Evolutionary conservation across 2,797 vertebrate species (phyloP), one percentile per base, ranked within the genome.

Genomic region (Tauraco hartlaubi): DNA sequence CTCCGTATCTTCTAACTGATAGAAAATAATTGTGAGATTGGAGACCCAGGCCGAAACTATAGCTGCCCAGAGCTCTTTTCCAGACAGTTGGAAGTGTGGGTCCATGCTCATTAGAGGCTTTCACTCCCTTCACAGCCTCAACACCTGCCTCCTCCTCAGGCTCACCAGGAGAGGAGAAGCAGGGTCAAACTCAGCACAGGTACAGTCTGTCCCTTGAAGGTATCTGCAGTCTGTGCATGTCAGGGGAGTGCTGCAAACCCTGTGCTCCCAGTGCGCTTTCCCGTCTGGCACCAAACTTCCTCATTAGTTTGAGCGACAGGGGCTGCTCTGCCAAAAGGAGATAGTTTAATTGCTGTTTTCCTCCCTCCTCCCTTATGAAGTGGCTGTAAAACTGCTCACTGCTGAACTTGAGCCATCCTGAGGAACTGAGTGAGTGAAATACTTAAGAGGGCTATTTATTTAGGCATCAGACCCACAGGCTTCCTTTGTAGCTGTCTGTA

Each of bases 321-420:
- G 33, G 13, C 74, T 61, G 37, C 0, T 0, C 63, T 94, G 96
- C 91, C 96, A 95, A 84, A 92, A 95, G 66, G 73, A 94, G 95
- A 92, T 94, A 56, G 79, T 93, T 94, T 88, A 96, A 96, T 96
- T 95, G 79, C 91, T 79, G 44, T 78, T 93, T 96, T 44, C 74
- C 67, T 95, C 83, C n/a, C 46, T 84, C 51, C 59, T 92, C 73
- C 75, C 48, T 78, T 84, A 86, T 76, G 85, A 94, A 96, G 80
- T 76, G 76, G 43, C 67, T 93, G 59, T 88, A 94, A 96, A 96
- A 94, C 55, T 90, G 67, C 91, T 95, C 51, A n/a, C 33, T 86
- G 52, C 79, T 94, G 91, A 97, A 90, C 29, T 25, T 51, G 35
- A 91, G 90, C 91, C 94, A 88, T 87, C 67, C 69, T 62, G 86